phyloP scores from a whole-genome alignment of 1,140 invertebrate species.

The Dendroctonus valens region DNA sequence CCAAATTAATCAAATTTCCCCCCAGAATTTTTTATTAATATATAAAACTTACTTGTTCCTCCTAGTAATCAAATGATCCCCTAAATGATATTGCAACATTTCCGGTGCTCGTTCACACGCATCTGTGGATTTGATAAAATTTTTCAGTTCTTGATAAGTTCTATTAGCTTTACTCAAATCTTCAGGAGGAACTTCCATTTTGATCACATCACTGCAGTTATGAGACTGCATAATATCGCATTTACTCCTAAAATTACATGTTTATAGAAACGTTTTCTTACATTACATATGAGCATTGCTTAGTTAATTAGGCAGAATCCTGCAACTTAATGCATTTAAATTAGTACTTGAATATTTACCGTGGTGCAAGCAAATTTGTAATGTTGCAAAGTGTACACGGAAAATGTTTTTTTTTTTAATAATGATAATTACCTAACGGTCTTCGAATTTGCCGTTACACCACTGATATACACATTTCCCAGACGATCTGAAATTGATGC shows the following conservation, averaged over 20 bases:
- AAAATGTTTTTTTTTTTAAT: too few species aligned
- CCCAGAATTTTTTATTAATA: conserved; percentile 1
- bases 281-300: too few species aligned
- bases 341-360: too few species aligned
- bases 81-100: conserved; percentile 39
- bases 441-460: background rate
- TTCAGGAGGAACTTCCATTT: conserved; percentile 48
- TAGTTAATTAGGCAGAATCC: too few species aligned
- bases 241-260: too few species aligned
- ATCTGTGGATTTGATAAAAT: conserved; percentile 41
- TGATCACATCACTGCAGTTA: conserved; percentile 7
- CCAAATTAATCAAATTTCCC: conserved; percentile 4
- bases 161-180: conserved; percentile 34
- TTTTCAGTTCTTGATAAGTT: conserved; percentile 34
- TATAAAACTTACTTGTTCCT: conserved; percentile 21
- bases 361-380: too few species aligned
- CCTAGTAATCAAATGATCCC: conserved; percentile 29
- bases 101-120: conserved; percentile 23
- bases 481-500: conserved; percentile 5
- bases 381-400: too few species aligned
- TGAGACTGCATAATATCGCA: too few species aligned
- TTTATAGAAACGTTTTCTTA: too few species aligned
- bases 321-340: too few species aligned
- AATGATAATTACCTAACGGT: too few species aligned
- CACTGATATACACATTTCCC: conserved; percentile 6